Conservation (phyloP, 2,797 vertebrate genomes). For the Gymnocypris eckloni region DNA sequence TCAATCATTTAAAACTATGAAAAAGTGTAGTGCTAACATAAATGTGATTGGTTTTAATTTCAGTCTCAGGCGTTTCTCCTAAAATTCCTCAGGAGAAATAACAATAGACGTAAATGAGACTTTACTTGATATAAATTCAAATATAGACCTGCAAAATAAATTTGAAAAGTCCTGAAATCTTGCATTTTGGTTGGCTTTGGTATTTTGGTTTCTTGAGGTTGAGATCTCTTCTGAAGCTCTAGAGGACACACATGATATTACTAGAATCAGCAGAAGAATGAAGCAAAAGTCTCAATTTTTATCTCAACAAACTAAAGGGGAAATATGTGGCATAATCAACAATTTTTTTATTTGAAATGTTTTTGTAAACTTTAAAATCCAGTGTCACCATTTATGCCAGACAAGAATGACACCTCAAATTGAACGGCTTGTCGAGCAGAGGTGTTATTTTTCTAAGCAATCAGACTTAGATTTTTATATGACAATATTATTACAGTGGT, state of each 20-base stretch:
- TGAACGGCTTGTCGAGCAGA: neutral
- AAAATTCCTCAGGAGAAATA: neutral
- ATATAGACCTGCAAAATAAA: neutral
- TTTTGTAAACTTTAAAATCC: neutral
- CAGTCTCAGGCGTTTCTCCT: neutral
- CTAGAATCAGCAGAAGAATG: neutral
- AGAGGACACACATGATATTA: neutral
- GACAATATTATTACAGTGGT: neutral
- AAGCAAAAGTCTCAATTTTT: neutral
- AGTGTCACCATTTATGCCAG: neutral
- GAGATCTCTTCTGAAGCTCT: neutral
- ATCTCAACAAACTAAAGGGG: neutral
- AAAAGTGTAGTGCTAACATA: neutral
- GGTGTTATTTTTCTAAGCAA: constrained; percentile 19
- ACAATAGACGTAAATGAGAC: neutral
- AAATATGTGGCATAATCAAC: neutral
- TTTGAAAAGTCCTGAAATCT: neutral
- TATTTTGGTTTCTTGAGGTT: neutral
- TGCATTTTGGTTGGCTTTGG: neutral
- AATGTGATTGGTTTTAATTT: neutral
- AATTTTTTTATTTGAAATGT: neutral
- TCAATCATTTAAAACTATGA: neutral
- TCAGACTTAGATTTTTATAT: neutral
- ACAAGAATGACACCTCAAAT: neutral
- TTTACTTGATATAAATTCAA: neutral